Percentiles rank a stretch among this genome's conserved stretches.
phyloP scores from a whole-genome alignment of 1,140 invertebrate species.

The Mya arenaria region DNA sequence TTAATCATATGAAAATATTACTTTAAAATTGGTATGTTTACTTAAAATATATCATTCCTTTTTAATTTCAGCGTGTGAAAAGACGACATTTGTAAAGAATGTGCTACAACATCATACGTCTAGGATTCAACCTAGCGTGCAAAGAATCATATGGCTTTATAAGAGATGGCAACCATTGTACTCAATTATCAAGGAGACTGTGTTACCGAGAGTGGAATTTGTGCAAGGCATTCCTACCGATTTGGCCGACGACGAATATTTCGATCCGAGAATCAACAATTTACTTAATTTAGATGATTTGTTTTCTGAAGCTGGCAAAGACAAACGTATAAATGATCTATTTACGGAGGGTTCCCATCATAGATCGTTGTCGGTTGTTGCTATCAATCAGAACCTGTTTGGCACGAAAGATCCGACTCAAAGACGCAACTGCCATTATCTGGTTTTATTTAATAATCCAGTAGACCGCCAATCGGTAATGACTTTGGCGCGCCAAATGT shows the following conservation, averaged over 20 bases:
- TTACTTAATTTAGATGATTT: conserved; percentile 24
- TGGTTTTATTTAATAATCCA: conserved; percentile 48
- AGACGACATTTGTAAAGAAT: no score
- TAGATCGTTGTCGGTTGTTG: neutral
- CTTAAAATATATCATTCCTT: no score
- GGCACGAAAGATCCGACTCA: conserved; percentile 23
- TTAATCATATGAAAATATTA: no score
- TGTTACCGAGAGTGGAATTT: conserved; percentile 29
- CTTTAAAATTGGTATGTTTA: no score
- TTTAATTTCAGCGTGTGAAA: no score
- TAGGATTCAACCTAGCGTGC: no score
- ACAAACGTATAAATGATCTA: neutral
- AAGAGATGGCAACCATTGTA: no score
- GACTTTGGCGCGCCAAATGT: conserved; percentile 36
- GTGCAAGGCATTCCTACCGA: conserved; percentile 25
- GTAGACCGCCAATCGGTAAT: conserved; percentile 3
- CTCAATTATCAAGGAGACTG: neutral
- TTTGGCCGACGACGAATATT: conserved; percentile 14
- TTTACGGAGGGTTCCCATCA: neutral
- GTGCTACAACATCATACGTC: no score
- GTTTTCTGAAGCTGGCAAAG: conserved; percentile 14
- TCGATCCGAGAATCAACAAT: conserved; percentile 8
- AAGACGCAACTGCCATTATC: conserved; percentile 45
- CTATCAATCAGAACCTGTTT: conserved; percentile 36
- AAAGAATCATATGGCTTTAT: no score